Percentiles rank a stretch among this genome's conserved stretches.
Conservation (phyloP, 2,888 invertebrate species). For the Scaptomyza reducta region DNA sequence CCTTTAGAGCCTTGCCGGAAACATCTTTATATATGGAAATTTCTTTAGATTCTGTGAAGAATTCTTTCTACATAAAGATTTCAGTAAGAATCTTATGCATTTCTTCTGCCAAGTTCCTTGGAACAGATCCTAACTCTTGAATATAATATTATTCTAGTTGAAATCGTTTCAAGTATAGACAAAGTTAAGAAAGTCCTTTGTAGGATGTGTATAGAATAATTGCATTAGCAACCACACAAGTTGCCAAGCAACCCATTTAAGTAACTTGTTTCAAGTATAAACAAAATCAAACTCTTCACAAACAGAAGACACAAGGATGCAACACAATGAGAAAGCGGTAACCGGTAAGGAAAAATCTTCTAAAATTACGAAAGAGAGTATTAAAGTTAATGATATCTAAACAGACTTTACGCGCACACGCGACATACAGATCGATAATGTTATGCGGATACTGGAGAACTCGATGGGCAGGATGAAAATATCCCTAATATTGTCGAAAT, state of each 20-base stretch:
- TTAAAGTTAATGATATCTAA: background rate
- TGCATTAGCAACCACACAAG: slow-evolving; percentile 5
- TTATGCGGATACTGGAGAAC: slow-evolving; percentile 34
- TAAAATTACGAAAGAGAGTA: background rate
- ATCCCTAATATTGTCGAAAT: slow-evolving; percentile 51
- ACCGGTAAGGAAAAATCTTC: slow-evolving; percentile 19
- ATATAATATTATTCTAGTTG: too few species aligned
- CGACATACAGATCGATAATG: slow-evolving; percentile 48
- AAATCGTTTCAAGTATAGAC: too few species aligned
- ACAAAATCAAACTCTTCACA: slow-evolving; percentile 3
- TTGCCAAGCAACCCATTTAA: slow-evolving; percentile 45
- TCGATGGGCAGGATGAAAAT: slow-evolving; percentile 47
- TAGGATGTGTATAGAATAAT: background rate
- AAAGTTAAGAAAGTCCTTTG: too few species aligned
- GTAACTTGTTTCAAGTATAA: slow-evolving; percentile 18
- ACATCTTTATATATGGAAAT: too few species aligned
- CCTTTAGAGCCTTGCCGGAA: too few species aligned
- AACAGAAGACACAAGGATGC: slow-evolving; percentile 9
- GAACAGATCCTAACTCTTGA: too few species aligned
- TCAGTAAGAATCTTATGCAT: too few species aligned
- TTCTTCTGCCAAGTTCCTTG: too few species aligned
- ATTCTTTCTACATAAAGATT: too few species aligned
- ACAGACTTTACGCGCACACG: slow-evolving; percentile 42
- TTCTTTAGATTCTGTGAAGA: too few species aligned
- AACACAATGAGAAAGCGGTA: slow-evolving; percentile 9